Base-by-base conservation (phyloP, 1,140 invertebrate genomes). In the Elysia chlorotica region DNA sequence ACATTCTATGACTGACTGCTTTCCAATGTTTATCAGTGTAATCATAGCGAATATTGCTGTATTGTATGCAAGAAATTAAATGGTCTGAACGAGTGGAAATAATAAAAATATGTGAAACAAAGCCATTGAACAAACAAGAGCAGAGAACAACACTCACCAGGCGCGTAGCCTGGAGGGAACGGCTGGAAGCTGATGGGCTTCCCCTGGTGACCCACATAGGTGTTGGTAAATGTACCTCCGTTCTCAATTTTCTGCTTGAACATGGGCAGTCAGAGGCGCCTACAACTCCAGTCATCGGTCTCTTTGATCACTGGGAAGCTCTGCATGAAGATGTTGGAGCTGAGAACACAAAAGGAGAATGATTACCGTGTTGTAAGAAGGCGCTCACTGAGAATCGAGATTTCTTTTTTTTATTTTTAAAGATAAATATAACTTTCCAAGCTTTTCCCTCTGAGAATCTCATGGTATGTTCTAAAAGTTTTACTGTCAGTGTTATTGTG, bases 241-340 rank as follows among this genome's bases (percentile, higher is more conserved):
- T 28, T n/a, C 2, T 2, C 6, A 1, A 62, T 63, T 10, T 63
- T 2, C 59, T 63, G 69, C 21, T 33, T 36, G 38, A 62, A 71
- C 6, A 63, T 4, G 19, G 35, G 69, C 25, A 62, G 35, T 25
- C 57, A 5, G 6, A 59, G 21, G 14, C 57, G 17, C 5, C 57
- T 62, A 25, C 35, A 48, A 2, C 57, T 4, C 6, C 57, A 62
- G 33, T 62, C 17, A 10, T 71, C 59, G 33, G 19, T 41, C 5
- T 56, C 61, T 4, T 56, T 71, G 14, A 71, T 59, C 23, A 59
- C 38, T 23, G 69, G 69, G 37, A 71, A 71, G 33, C 37, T 71
- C 59, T 71, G 69, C 69, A 71, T 71, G 37, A 71, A 71, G 38
- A 71, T 71, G 37, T 71, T 71, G 69, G 69, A 71, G 69, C 69